Percentiles rank a stretch among this genome's conserved stretches.
Conservation (phyloP, 2,888 invertebrate species). For the Parnassius mnemosyne region DNA sequence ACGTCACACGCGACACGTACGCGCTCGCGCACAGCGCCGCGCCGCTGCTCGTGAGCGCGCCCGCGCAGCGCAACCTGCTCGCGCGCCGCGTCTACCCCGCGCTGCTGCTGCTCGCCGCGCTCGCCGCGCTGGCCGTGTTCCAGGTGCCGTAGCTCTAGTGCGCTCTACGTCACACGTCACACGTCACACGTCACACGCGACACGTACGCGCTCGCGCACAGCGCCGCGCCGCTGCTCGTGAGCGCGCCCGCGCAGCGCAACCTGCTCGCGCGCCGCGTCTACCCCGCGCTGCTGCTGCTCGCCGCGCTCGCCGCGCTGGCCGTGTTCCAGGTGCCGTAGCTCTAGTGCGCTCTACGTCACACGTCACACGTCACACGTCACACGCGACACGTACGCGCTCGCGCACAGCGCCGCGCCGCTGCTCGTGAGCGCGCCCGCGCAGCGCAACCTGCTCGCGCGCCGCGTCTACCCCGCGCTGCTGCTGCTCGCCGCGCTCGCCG, state of each 20-base stretch:
- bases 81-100: constrained; percentile 94
- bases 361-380: not conserved
- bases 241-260: constrained; percentile 73
- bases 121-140: constrained; percentile 86
- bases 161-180: not conserved
- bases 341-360: not conserved
- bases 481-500: too few species aligned
- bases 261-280: constrained; percentile 50
- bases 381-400: constrained; percentile 62
- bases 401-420: too few species aligned
- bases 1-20: constrained; percentile 79
- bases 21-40: constrained; percentile 89
- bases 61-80: constrained; percentile 85
- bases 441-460: constrained; percentile 79
- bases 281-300: constrained; percentile 85
- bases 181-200: not conserved
- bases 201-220: constrained; percentile 84
- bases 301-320: constrained; percentile 84
- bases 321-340: constrained; percentile 93
- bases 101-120: constrained; percentile 85
- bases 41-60: constrained; percentile 83
- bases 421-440: too few species aligned
- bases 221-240: constrained; percentile 53
- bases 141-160: constrained; percentile 42
- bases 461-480: too few species aligned